A percentile compares a stretch with the other conserved stretches of the same genome.
These are phyloP conservation scores for Limnephilus lunatus DNA, from an alignment of 2,888 invertebrate species.

Conservation along the genomic window DNA sequence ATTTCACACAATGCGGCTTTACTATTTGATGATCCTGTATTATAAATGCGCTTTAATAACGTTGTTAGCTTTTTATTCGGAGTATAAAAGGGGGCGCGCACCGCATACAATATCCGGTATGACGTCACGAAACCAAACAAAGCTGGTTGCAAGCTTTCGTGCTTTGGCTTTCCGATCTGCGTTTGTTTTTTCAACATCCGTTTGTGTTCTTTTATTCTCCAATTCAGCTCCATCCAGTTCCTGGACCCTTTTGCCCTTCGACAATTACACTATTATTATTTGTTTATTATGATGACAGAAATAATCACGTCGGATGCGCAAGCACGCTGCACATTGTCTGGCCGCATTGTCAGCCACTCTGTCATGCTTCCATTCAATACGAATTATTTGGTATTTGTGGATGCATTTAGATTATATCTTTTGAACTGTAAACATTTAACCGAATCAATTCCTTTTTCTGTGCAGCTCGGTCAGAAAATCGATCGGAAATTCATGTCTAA, in stretches of 20 bases:
- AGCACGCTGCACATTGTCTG: constrained; percentile 44
- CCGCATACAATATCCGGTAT: constrained; percentile 60
- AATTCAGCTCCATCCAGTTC: constrained; percentile 50
- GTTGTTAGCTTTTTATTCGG: constrained; percentile 52
- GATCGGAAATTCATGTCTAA: background rate
- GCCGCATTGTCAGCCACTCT: constrained; percentile 11
- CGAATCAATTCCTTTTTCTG: background rate
- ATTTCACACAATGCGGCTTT: constrained; percentile 30
- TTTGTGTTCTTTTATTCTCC: constrained; percentile 63
- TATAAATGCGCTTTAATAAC: constrained; percentile 55
- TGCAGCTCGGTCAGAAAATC: background rate
- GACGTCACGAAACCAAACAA: constrained; percentile 57
- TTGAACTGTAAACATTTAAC: background rate
- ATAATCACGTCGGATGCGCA: constrained; percentile 56
- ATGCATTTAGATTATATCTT: constrained; percentile 5
- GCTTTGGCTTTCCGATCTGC: constrained; percentile 35
- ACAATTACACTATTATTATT: constrained; percentile 58
- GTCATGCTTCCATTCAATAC: constrained; percentile 25
- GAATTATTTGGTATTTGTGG: constrained; percentile 10
- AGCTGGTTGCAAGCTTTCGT: constrained; percentile 53
- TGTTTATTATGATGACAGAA: constrained; percentile 58
- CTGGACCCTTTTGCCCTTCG: constrained; percentile 30
- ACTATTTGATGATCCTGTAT: constrained; percentile 19
- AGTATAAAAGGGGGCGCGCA: constrained; percentile 48
- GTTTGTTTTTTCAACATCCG: constrained; percentile 64